Conservation (phyloP, 2,888 invertebrate genomes). For the Drosophila neonasuta region DNA sequence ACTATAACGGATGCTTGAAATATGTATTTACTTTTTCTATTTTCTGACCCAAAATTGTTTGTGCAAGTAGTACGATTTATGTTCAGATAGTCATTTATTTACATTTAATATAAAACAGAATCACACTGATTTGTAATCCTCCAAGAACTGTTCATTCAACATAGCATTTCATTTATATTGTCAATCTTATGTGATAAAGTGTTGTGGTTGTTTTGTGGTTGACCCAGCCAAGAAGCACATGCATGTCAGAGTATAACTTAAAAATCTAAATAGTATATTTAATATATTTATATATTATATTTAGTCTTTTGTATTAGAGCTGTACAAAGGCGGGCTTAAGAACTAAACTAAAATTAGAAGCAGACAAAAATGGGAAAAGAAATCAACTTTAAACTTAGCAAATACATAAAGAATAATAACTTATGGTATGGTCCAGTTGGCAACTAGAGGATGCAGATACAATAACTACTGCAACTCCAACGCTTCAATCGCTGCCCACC, state of each 20-base stretch:
- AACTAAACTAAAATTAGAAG: constrained; percentile 15
- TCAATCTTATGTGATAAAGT: constrained; percentile 11
- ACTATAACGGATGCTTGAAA: too few relatives aligned
- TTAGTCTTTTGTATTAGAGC: constrained; percentile 29
- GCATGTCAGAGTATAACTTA: constrained; percentile 44
- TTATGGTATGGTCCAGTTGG: constrained; percentile 24
- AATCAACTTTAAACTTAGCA: constrained; percentile 8
- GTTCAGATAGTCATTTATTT: constrained; percentile 2
- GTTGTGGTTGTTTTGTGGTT: constrained; percentile 15
- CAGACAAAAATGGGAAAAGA: constrained; percentile 7
- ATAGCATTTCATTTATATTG: constrained; percentile 38
- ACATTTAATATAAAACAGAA: not conserved
- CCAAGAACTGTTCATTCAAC: constrained; percentile 10
- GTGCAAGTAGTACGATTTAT: not conserved
- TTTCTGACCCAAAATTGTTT: too few relatives aligned
- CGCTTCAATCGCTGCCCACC: constrained; percentile 63
- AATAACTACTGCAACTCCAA: not conserved
- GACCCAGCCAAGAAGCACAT: constrained; percentile 51
- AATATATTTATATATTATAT: constrained; percentile 19
- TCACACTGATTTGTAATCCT: too few relatives aligned
- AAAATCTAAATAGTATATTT: constrained; percentile 8
- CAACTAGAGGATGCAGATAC: constrained; percentile 5
- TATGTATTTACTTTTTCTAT: too few relatives aligned
- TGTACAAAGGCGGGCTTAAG: constrained; percentile 37
- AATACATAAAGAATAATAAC: constrained; percentile 22